Percentiles rank a stretch among this genome's conserved stretches.
phyloP scores from a whole-genome alignment of 1,140 invertebrate species.

The Trachymyrmex septentrionalis region DNA sequence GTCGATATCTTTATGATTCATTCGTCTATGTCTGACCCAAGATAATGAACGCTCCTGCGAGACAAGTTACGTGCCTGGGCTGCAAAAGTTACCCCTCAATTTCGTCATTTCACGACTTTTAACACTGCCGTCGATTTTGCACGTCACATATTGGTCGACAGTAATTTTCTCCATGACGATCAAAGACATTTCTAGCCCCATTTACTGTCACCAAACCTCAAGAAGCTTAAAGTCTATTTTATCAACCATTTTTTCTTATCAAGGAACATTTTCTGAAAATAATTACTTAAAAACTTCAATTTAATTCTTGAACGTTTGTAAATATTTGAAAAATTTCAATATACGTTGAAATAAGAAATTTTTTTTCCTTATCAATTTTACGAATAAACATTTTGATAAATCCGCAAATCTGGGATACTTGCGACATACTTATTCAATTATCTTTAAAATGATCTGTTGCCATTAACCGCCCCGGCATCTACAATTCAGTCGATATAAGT shows the following conservation, averaged over 20 bases:
- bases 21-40: conserved; percentile 53
- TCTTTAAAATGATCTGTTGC: not conserved
- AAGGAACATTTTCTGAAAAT: not conserved
- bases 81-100: conserved; percentile 42
- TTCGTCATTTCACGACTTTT: conserved; percentile 48
- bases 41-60: conserved; percentile 40
- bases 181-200: conserved; percentile 40
- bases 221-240: not conserved
- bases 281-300: not conserved
- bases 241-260: conserved; percentile 14
- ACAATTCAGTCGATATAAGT: conserved; percentile 32
- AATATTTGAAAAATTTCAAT: not conserved
- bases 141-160: conserved; percentile 23
- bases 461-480: not conserved
- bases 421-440: not conserved
- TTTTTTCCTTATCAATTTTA: not conserved
- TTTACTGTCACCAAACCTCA: conserved; percentile 1
- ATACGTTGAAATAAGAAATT: not conserved
- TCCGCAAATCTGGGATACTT: not conserved
- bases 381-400: not conserved
- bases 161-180: conserved; percentile 35
- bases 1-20: conserved; percentile 57
- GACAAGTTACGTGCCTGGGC: conserved; percentile 50
- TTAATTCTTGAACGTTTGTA: not conserved
- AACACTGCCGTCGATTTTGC: conserved; percentile 33